Evolutionary conservation across 2,797 vertebrate genomes (phyloP), one percentile per base, ranked within the genome.

Genomic region (Austrolebias charrua): DNA sequence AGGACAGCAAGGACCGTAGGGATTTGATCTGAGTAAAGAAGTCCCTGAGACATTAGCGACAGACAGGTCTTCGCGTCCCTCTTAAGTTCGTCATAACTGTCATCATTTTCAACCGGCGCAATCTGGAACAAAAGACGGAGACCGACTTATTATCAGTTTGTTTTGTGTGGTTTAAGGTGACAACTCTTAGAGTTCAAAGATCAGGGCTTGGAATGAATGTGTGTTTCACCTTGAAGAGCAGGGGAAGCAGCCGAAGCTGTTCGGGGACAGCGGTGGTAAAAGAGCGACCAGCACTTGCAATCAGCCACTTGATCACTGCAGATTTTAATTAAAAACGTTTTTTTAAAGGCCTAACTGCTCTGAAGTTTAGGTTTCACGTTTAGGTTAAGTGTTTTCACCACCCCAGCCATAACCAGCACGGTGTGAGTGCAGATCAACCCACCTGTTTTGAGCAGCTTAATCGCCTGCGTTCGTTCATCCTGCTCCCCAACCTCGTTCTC

Each of bases 361-460:
- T 57, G 20, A 50, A 42, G n/a, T 24, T 24, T 24, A 24, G 24
- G 24, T 24, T 24, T 24, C 24, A 24, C 3, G 24, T 24, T 24
- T 11, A 40, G 11, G 38, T 40, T 40, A 4, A 4, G 3, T 12
- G 12, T 40, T 13, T n/a, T 4, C 10, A 12, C 11, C 38, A 2
- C 38, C 11, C 11, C 38, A 12, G 38, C 4, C 6, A 43, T 16
- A 20, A n/a, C 16, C 9, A 48, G 12, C 10, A 24, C 19, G 0
- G 15, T 56, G 28, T 19, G 2, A 9, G 4, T 10, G 52, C 0
- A 4, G 33, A 55, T 28, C 1, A 15, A 65, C 94, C 82, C 69
- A 98, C 97, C 96, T 5, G 96, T 99, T 92, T 98, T 98, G 63
- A 99, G 92, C 56, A 99, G 92, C 90, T 97, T 99, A 90, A 99